Percentiles rank a stretch among this genome's conserved stretches.
These are phyloP conservation scores for Dryobota labecula DNA, from an alignment of 2,888 invertebrate species.

Conservation along the genomic window DNA sequence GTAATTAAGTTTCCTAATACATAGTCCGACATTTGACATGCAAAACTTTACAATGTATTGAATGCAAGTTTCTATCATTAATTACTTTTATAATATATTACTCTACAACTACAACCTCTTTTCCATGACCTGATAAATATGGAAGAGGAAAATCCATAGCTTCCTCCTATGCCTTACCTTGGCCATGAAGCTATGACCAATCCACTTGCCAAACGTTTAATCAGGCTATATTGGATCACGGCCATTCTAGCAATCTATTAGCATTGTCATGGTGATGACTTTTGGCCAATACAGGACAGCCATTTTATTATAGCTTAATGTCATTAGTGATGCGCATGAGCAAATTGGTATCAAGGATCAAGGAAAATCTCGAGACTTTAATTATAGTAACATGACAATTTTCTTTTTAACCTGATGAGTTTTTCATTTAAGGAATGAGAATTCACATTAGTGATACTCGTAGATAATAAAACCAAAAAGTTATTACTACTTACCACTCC, in stretches of 20 bases:
- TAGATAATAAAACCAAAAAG: neutral
- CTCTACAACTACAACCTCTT: neutral
- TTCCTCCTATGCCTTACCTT: constrained; percentile 1
- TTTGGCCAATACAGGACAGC: neutral
- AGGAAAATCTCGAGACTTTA: neutral
- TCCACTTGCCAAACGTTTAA: neutral
- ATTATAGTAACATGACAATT: neutral
- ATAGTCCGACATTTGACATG: neutral
- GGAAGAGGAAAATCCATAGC: neutral
- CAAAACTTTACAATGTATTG: neutral
- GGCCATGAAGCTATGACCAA: neutral
- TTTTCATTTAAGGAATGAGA: neutral
- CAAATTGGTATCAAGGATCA: neutral
- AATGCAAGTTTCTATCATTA: no score
- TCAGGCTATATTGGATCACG: constrained; percentile 4
- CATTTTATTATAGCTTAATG: neutral
- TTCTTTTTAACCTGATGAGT: no score
- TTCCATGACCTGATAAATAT: neutral
- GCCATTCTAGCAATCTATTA: neutral
- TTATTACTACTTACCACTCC: neutral
- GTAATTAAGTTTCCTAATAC: neutral
- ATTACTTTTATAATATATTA: no score
- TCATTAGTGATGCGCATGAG: neutral
- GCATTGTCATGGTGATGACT: neutral
- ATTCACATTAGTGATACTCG: neutral